These are phyloP conservation scores for Poecilia velifera DNA, from an alignment of 2,797 vertebrate genomes.

Conservation along the genomic window DNA sequence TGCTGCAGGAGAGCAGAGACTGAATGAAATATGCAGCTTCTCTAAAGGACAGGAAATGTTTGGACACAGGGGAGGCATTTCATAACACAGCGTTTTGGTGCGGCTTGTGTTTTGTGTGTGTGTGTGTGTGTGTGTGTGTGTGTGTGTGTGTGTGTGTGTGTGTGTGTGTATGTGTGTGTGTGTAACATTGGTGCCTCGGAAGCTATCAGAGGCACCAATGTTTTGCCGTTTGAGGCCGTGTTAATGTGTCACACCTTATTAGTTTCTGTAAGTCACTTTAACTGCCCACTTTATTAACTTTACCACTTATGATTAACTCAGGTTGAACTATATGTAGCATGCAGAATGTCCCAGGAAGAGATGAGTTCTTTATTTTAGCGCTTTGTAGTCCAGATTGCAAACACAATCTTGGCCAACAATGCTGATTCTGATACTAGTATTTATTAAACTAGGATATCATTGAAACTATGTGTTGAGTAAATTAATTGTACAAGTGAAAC, in stretches of 20 bases:
- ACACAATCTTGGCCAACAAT: not conserved
- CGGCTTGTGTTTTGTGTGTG: constrained; percentile 7
- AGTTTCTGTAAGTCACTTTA: constrained; percentile 21
- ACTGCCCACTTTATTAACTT: constrained; percentile 24
- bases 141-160: not conserved
- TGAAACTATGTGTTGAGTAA: not conserved
- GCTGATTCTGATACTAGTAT: not conserved
- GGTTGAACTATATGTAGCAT: not conserved
- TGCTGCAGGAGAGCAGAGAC: constrained; percentile 24
- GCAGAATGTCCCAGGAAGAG: not conserved
- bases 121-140: not conserved
- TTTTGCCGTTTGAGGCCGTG: constrained; percentile 21
- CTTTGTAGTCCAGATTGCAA: not conserved
- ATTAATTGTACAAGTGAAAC: not conserved
- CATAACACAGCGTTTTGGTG: not conserved
- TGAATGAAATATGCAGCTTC: constrained; percentile 30
- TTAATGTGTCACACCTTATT: constrained; percentile 7
- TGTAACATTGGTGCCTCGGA: constrained; percentile 4
- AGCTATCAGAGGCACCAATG: constrained; percentile 16
- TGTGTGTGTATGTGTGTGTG: not conserved
- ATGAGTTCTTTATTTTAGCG: not conserved
- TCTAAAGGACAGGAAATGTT: constrained; percentile 25
- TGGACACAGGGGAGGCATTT: constrained; percentile 22
- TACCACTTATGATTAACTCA: constrained; percentile 48
- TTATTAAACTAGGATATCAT: not conserved